Base-by-base conservation (phyloP, 2,113 vertebrate species). In the Marcusenius ussheri region DNA sequence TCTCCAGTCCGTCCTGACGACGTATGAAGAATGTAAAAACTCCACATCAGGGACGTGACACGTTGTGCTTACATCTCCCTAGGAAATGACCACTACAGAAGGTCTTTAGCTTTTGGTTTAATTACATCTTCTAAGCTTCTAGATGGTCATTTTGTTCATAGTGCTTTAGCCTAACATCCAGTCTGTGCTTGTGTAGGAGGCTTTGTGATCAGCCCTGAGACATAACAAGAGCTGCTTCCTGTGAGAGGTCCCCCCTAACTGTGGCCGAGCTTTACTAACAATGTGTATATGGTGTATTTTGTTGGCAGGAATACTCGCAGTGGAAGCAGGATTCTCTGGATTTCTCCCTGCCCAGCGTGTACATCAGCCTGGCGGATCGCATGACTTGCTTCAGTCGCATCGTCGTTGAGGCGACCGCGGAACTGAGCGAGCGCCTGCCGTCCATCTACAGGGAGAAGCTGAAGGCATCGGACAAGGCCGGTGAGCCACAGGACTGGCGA, bases 321-420 rank as follows among this genome's bases (percentile, higher is more conserved):
- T 96, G 97, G 93, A 96, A 96, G 93, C 96, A 95, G 87, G 94
- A 93, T 1, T 89, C 88, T 0, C 53, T 94, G 2, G 95, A 97
- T n/a, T 92, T 93, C 0, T 93, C 93, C 7, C 92, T 96, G 89
- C 96, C 96, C 0, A 95, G 95, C 0, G 53, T 97, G 83, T 96
- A 95, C 92, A 96, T 94, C 2, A 91, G 95, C 2, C 95, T 97
- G 87, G 96, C 96, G 91, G 96, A 97, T 89, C 94, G 95, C 19
- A 93, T 96, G 13, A 94, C 95, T 0, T 90, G 83, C 17, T 94
- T 97, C 91, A 95, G 93, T 89, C 94, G 90, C 9, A 93, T 95
- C 35, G 93, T 97, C 19, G 83, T 35, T 0, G 93, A 95, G 13
- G 95, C 96, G 85, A 97, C 97, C 0, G 83, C 89, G 88, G 93